phyloP scores from a whole-genome alignment of 1,140 invertebrate genomes.

The Lutraria rhynchaena region DNA sequence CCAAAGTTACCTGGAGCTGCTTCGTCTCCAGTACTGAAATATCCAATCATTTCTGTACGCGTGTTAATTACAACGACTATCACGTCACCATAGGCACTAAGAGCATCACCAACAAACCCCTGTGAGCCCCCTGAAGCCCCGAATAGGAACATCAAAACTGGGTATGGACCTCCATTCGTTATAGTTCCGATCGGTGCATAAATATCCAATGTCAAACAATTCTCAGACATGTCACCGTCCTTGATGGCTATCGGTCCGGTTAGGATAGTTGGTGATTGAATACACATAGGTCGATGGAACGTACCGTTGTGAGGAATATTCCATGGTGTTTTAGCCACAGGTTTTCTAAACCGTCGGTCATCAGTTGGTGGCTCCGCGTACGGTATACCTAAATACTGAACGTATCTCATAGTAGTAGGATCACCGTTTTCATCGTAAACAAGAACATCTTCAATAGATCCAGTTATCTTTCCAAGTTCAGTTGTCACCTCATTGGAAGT shows the following conservation, averaged over 20 bases:
- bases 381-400: slow-evolving; percentile 92
- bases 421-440: not conserved
- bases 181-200: slow-evolving; percentile 11
- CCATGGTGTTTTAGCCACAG: slow-evolving; percentile 86
- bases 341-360: slow-evolving; percentile 88
- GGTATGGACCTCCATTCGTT: not conserved
- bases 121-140: slow-evolving; percentile 14
- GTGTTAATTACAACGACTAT: slow-evolving; percentile 84
- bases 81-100: slow-evolving; percentile 25
- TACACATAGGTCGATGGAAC: slow-evolving; percentile 22
- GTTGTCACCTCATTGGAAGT: slow-evolving; percentile 12
- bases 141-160: slow-evolving; percentile 37
- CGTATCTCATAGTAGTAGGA: slow-evolving; percentile 2
- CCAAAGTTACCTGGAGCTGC: slow-evolving; percentile 39
- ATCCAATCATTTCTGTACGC: slow-evolving; percentile 92
- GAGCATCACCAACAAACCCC: slow-evolving; percentile 20
- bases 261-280: not conserved
- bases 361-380: slow-evolving; percentile 95
- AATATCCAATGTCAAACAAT: slow-evolving; percentile 48
- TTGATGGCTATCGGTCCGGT: not conserved
- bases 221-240: slow-evolving; percentile 13
- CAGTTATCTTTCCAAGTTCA: slow-evolving; percentile 11
- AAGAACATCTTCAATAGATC: not conserved
- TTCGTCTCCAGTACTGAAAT: slow-evolving; percentile 84
- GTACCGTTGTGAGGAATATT: slow-evolving; percentile 24